Base-by-base conservation (phyloP, 2,888 invertebrate genomes). In the Hydriomena furcata region DNA sequence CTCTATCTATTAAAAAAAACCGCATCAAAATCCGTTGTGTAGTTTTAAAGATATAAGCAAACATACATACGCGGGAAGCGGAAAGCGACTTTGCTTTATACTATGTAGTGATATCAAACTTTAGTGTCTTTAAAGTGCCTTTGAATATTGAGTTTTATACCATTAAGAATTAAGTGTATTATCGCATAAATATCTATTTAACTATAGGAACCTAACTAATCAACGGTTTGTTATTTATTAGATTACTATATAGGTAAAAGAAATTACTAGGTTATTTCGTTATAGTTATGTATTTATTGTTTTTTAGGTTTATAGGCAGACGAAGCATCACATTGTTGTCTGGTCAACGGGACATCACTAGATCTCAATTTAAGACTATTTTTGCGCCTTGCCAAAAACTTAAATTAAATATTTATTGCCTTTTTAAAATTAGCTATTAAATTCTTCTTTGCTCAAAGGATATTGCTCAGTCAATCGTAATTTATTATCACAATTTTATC, bases 311-410 rank as follows among this genome's bases (percentile, higher is more conserved):
- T 63, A 58, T 62, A 66, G 58, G 65, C 65, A 58, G 50, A 50
- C 28, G 27, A 45, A 57, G 35, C 58, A 58, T 56, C 58, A 58
- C 56, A 52, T 47, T 17, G 31, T 42, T 51, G 28, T 56, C 80
- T 84, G 79, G 80, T 82, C 80, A 73, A 63, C 65, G 75, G 65
- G 61, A 74, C 82, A 84, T 84, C 79, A 84, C 81, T 76, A 76
- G 88, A 89, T 88, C 89, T 89, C 88, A 79, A 71, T 59, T 65
- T 70, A 76, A 85, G 81, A 84, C 81, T 86, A 80, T 71, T 70
- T 65, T 73, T 76, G 74, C 76, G 73, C 79, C 88, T 88, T 89
- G 88, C 88, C 89, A 88, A 88, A 88, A 83, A 82, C 24, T 50
- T 59, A 51, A 55, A 17, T 56, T 25, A 44, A 44, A 30, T 59